These are phyloP conservation scores for Sarcophaga subvicina DNA, from an alignment of 2,888 invertebrate species.

Conservation along the genomic window DNA sequence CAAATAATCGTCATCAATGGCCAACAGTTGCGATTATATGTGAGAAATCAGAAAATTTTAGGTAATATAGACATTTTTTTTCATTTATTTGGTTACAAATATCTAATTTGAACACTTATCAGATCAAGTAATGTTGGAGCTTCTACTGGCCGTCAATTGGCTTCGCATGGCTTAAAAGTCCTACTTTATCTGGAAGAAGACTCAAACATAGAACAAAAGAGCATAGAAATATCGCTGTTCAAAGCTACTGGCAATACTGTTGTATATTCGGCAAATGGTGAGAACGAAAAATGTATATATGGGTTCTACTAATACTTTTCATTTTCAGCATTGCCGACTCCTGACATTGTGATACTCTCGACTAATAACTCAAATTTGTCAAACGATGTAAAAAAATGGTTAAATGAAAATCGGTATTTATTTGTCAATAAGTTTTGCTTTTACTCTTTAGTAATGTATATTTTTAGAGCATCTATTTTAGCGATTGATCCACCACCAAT, in stretches of 20 bases:
- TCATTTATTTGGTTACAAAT: not conserved
- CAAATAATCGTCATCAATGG: slow-evolving; percentile 94
- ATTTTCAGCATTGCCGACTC: slow-evolving; percentile 80
- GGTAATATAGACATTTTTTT: slow-evolving; percentile 63
- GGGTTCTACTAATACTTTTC: not conserved
- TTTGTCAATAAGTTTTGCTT: not conserved
- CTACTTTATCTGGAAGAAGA: slow-evolving; percentile 84
- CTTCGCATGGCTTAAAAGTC: slow-evolving; percentile 90
- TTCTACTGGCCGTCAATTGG: slow-evolving; percentile 90
- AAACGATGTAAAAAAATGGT: slow-evolving; percentile 86
- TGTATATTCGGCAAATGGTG: slow-evolving; percentile 82
- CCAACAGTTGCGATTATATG: slow-evolving; percentile 90
- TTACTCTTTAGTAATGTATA: not conserved
- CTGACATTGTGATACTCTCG: slow-evolving; percentile 82
- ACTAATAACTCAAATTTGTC: slow-evolving; percentile 80
- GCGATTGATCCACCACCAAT: slow-evolving; percentile 89
- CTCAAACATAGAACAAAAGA: slow-evolving; percentile 82
- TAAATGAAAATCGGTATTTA: slow-evolving; percentile 84
- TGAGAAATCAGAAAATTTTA: slow-evolving; percentile 85
- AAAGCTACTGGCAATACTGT: slow-evolving; percentile 85
- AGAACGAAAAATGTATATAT: slow-evolving; percentile 40
- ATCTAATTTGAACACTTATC: slow-evolving; percentile 16
- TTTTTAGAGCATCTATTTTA: slow-evolving; percentile 85
- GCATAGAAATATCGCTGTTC: slow-evolving; percentile 86
- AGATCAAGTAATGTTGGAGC: slow-evolving; percentile 86